Evolutionary conservation across 1,140 invertebrate genomes (phyloP).

Genomic region (Oedothorax gibbosus): DNA sequence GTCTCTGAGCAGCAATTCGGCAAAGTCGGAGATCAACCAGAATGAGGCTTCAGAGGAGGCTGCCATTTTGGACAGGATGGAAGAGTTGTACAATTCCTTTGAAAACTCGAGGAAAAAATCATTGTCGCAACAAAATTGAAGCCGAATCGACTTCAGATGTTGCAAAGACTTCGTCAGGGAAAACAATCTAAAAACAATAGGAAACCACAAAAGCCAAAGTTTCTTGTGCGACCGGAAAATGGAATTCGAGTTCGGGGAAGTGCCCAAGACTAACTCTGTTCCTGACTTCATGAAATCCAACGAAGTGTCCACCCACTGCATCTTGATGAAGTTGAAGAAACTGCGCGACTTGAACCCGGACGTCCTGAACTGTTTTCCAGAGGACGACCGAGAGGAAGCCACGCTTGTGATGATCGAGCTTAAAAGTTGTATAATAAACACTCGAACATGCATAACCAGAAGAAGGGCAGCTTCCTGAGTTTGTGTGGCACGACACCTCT

Average conservation of each 20-base stretch:
- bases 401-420: slow-evolving; percentile 1
- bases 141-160: background rate
- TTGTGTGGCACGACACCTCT: background rate
- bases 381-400: background rate
- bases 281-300: slow-evolving; percentile 19
- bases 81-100: background rate
- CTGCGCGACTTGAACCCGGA: background rate
- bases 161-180: background rate
- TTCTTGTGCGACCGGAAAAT: background rate
- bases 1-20: background rate
- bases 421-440: background rate
- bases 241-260: slow-evolving; percentile 4
- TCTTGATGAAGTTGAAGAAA: background rate
- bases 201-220: slow-evolving; percentile 30
- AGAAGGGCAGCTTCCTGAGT: background rate
- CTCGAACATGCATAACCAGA: background rate
- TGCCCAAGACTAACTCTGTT: slow-evolving; percentile 6
- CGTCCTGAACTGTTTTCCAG: background rate
- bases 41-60: background rate
- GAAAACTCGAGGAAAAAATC: background rate
- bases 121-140: background rate
- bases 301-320: background rate
- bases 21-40: slow-evolving; percentile 1
- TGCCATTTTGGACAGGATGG: background rate
- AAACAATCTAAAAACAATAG: background rate